Evolutionary conservation across 2,888 invertebrate genomes (phyloP).

Genomic region (Brachylomia viminalis): DNA sequence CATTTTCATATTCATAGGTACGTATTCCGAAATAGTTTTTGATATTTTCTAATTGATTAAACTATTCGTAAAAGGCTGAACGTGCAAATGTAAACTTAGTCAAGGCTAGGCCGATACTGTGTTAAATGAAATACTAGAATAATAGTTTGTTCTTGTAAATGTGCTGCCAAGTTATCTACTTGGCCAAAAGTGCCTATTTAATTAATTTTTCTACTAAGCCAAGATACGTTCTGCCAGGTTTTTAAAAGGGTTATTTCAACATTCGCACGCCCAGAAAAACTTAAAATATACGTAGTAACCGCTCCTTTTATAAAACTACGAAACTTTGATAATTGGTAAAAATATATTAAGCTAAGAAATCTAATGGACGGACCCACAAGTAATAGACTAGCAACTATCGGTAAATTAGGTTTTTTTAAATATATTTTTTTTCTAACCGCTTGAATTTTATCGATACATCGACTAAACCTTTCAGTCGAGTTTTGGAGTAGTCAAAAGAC

Average conservation of each 20-base stretch:
- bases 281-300: conserved; percentile 63
- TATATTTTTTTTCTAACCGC: conserved; percentile 52
- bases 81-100: conserved; percentile 35
- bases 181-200: background rate
- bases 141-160: conserved; percentile 26
- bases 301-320: conserved; percentile 63
- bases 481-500: conserved; percentile 2
- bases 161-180: background rate
- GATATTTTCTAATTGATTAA: conserved; percentile 36
- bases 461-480: conserved; percentile 59
- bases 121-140: background rate
- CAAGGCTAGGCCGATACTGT: background rate
- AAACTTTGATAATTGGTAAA: conserved; percentile 68
- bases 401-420: conserved; percentile 63
- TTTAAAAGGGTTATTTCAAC: background rate
- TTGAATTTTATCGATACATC: conserved; percentile 57
- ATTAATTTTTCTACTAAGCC: background rate
- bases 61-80: conserved; percentile 36
- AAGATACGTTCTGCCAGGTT: conserved; percentile 16
- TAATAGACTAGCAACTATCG: conserved; percentile 73
- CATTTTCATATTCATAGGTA: conserved; percentile 43
- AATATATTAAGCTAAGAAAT: conserved; percentile 67
- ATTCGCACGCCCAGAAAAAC: conserved; percentile 33
- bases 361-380: conserved; percentile 74
- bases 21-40: conserved; percentile 55